Base-by-base conservation (phyloP, 2,113 vertebrate species). In the Riparia riparia region DNA sequence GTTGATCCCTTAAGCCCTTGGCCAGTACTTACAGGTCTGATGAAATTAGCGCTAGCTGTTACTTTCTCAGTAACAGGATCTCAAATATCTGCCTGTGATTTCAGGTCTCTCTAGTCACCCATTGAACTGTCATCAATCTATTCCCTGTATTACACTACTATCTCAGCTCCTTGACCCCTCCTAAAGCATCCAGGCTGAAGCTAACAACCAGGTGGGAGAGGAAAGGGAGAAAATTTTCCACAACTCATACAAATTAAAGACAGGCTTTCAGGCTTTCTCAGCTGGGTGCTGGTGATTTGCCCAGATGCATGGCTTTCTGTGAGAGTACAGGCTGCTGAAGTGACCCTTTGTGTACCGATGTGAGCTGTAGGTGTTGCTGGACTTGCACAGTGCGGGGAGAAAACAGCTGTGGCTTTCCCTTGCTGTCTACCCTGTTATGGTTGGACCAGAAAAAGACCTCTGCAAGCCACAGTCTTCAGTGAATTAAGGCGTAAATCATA, bases 321-420 rank as follows among this genome's bases (percentile, higher is more conserved):
- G 58, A 50, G 31, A 80, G 25, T 18, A 25, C 5, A 77, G 44
- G 24, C 4, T 60, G 24, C 39, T 44, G 42, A 61, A 25, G 14
- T 26, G 9, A 45, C n/a, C 8, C 3, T 39, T 44, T 83, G 17
- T 13, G 20, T 14, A 47, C 7, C 0, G 0, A 14, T 31, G 24
- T 1, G 6, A 82, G 29, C 14, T 58, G 34, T 25, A 47, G 26
- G 16, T 58, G 16, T 34, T 78, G 20, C 31, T 81, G 13, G 21
- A n/a, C 88, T 58, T 82, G 28, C 50, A 42, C 0, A 1, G 17
- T 1, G 1, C 31, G 2, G 6, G 18, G 28, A 81, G 41, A 64
- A 78, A 82, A 47, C 6, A 54, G 10, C 31, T 61, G 11, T 42
- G 32, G 11, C 7, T 54, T 28, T 85, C 24, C 14, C 16, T 90